These are phyloP conservation scores for Nephila pilipes DNA, from an alignment of 1,140 invertebrate species.

Conservation along the genomic window DNA sequence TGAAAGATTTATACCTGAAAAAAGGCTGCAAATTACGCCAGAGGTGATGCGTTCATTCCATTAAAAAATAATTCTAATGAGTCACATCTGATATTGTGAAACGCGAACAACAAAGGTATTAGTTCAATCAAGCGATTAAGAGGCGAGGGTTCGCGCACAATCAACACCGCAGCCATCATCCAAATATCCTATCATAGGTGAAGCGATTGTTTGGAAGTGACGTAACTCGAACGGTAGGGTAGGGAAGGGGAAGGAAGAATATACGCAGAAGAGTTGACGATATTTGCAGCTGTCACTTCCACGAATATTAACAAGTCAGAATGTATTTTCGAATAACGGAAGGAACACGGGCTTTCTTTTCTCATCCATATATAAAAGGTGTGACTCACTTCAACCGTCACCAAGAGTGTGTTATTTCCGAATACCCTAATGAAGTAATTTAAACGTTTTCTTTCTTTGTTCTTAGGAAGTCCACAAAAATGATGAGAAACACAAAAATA, in stretches of 20 bases:
- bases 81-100: background rate
- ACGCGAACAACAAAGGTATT: background rate
- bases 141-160: too few species aligned
- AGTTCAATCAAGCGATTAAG: too few species aligned
- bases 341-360: background rate
- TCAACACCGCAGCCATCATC: background rate
- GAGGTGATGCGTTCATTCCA: background rate
- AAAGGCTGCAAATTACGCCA: background rate
- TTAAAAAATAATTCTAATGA: background rate
- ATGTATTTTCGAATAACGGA: background rate
- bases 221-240: background rate
- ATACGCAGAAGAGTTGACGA: background rate
- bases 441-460: too few species aligned
- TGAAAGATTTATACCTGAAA: background rate
- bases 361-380: background rate
- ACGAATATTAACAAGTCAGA: constrained; percentile 1
- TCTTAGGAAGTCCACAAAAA: too few species aligned
- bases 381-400: too few species aligned
- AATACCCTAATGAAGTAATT: background rate
- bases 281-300: constrained; percentile 17
- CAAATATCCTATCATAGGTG: background rate
- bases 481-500: too few species aligned
- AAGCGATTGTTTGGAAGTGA: background rate
- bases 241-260: background rate
- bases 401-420: background rate